Evolutionary conservation across 2,113 vertebrate species (phyloP), one percentile per base, ranked within the genome.

Genomic region (Platichthys flesus): DNA sequence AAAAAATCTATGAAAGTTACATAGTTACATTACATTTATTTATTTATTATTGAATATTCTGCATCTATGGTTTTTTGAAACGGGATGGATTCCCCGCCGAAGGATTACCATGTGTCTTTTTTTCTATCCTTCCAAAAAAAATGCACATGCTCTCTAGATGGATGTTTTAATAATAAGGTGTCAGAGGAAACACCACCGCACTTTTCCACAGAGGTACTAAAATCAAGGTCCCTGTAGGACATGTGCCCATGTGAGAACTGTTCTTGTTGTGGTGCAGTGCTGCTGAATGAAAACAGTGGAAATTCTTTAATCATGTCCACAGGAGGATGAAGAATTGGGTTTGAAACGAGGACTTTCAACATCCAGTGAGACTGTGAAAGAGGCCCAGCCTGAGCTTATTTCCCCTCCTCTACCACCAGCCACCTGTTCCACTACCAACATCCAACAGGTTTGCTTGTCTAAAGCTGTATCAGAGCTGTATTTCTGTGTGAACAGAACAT

Each of bases 371-470:
- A 58, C 37, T n/a, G 45, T 60, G 68, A 65, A 60, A 18, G 61
- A 76, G 31, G 54, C 21, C 42, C 57, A 74, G 18, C 63, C 63
- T 63, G 26, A 58, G 65, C 61, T 70, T 20, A 35, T 70, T 55
- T 83, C 63, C 9, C 62, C 68, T 35, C 45, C 42, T 3, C n/a
- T 63, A 18, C 58, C 35, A 66, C n/a, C 28, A 63, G 20, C 47
- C 6, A 7, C 35, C 26, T 52, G 55, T 55, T 54, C 72, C 8
- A 57, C 72, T 13, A 8, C 49, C 7, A 61, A 65, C 54, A 81
- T 37, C 14, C 67, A 59, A 16, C 76, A 90, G 87, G 85, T 84
- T 28, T 62, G 28, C 28, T 31, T 31, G 7, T 31, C 28, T 31
- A 31, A 31, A 5, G 28, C 28, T 31, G 28, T 31, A 31, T 31